phyloP scores from a whole-genome alignment of 2,888 invertebrate genomes.

The Parnassius smintheus region DNA sequence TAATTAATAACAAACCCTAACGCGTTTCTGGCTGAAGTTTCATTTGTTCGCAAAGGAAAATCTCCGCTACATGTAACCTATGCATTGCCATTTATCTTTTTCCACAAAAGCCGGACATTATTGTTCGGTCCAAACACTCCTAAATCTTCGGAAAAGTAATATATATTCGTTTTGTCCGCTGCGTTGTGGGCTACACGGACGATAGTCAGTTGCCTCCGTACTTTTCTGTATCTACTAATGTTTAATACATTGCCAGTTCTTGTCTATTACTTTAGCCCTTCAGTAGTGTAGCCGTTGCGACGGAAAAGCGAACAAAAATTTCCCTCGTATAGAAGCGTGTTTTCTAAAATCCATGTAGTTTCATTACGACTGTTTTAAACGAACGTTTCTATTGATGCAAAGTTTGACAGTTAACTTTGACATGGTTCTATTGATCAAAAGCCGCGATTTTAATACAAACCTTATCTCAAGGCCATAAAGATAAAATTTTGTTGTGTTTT shows the following conservation, averaged over 20 bases:
- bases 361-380: constrained; percentile 56
- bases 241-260: constrained; percentile 70
- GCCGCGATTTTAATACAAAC: constrained; percentile 30
- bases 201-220: constrained; percentile 66
- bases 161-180: constrained; percentile 82
- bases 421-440: constrained; percentile 34
- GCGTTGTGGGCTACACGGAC: constrained; percentile 71
- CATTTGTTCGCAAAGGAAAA: constrained; percentile 77
- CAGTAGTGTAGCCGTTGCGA: constrained; percentile 42
- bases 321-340: constrained; percentile 49
- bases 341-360: constrained; percentile 54
- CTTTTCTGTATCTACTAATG: constrained; percentile 76
- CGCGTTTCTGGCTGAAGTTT: constrained; percentile 64
- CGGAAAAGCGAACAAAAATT: constrained; percentile 57
- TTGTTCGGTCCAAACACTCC: constrained; percentile 82
- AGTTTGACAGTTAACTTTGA: constrained; percentile 31
- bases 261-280: constrained; percentile 41
- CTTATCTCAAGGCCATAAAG: constrained; percentile 29
- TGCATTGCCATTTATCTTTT: constrained; percentile 81
- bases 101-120: constrained; percentile 83
- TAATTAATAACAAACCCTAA: constrained; percentile 69
- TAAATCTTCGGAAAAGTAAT: constrained; percentile 82
- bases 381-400: constrained; percentile 53
- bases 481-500: constrained; percentile 25
- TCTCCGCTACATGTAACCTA: constrained; percentile 76